Base-by-base conservation (phyloP, 2,113 vertebrate genomes). In the Crotalus helleri region DNA sequence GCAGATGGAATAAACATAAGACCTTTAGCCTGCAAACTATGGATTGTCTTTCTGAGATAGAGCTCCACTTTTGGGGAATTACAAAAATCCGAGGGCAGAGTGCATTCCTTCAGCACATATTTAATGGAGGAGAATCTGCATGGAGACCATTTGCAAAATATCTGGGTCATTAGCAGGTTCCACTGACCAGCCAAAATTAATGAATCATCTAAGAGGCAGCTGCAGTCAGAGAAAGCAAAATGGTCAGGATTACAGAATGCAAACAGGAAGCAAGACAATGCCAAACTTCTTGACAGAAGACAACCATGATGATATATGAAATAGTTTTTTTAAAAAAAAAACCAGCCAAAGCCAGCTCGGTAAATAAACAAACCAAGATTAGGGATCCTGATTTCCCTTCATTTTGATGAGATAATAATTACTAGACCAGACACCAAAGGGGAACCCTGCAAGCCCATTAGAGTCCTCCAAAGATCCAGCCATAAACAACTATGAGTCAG, bases 281-380 rank as follows among this genome's bases (percentile, higher is more conserved):
- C 90, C 95, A 89, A 1, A 2, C 3, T 0, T 74, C 64, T 1
- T 61, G 95, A 88, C 92, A 88, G 88, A 92, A 95, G 91, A 64
- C 81, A 95, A 90, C 90, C 46, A 90, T 89, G 7, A 87, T 93
- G 6, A 0, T 12, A 90, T 46, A 92, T 90, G 91, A 85, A 95
- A 89, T 49, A 0, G 19, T 4, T 59, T 92, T 53, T 90, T 8
- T 26, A 7, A 29, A 29, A 55, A 91, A 39, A 29, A 8, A 55
- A 87, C 39, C 91, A 95, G 69, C 89, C 93, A 33, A 86, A 92
- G 87, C 1, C 33, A 9, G 46, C 90, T 91, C 94, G 95, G 94
- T 58, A 92, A 96, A 94, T 55, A 92, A 95, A 59, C 91, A 92
- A 95, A 57, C 92, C 54, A 9, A 46, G 91, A 49, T 92, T 29